Evolutionary conservation across 2,888 invertebrate species (phyloP).

Genomic region (Zygothrica quintamaculata): DNA sequence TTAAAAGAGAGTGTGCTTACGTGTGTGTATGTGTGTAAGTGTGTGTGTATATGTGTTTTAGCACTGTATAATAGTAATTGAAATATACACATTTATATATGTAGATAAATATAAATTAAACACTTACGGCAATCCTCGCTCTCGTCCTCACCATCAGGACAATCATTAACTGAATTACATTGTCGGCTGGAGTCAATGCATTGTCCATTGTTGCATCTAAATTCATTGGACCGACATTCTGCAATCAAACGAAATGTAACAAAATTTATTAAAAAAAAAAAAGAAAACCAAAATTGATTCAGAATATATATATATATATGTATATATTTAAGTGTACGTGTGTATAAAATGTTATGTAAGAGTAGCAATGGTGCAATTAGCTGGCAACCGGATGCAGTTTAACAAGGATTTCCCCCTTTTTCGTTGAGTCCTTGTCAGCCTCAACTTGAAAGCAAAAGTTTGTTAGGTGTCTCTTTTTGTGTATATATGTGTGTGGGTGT

Average conservation of each 20-base stretch:
- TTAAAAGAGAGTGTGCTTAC: neutral
- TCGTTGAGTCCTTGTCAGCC: constrained; percentile 15
- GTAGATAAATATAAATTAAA: neutral
- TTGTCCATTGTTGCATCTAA: constrained; percentile 87
- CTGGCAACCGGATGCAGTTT: constrained; percentile 75
- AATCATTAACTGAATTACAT: constrained; percentile 86
- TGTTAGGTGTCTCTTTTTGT: constrained; percentile 54
- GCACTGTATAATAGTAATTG: too few relatives aligned
- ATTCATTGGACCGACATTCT: constrained; percentile 86
- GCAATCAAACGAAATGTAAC: constrained; percentile 60
- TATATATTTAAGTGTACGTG: neutral
- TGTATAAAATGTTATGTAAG: constrained; percentile 9
- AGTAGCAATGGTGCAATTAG: constrained; percentile 61
- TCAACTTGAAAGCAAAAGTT: constrained; percentile 77
- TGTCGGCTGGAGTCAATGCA: constrained; percentile 86
- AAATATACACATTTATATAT: neutral
- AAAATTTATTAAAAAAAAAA: too few relatives aligned
- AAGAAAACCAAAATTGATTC: too few relatives aligned
- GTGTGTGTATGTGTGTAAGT: constrained; percentile 3
- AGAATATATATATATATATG: neutral
- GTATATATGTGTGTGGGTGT: constrained; percentile 17
- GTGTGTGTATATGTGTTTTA: constrained; percentile 15
- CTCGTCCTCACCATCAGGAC: constrained; percentile 88
- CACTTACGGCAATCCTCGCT: constrained; percentile 83
- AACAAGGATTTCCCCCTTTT: constrained; percentile 69